Percentiles rank a stretch among this genome's conserved stretches.
These are phyloP conservation scores for Myocastor coypus DNA, from an alignment of 2,113 vertebrate genomes.

Conservation along the genomic window DNA sequence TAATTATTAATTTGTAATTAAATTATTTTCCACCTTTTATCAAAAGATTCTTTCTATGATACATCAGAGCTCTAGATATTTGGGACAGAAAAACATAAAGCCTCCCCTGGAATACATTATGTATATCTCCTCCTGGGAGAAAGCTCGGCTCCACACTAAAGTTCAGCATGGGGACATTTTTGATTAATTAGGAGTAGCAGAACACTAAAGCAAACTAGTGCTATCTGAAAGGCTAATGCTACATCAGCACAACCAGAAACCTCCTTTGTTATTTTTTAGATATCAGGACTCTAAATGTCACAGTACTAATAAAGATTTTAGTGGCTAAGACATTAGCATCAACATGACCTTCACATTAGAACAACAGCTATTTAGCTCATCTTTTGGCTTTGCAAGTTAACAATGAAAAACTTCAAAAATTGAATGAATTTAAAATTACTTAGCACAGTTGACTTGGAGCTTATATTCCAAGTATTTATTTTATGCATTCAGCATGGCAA, in stretches of 20 bases:
- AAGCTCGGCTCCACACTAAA: background rate
- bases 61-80: background rate
- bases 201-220: background rate
- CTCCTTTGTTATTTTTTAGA: constrained; percentile 24
- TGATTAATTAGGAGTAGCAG: constrained; percentile 28
- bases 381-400: background rate
- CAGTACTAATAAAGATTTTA: constrained; percentile 61
- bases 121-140: background rate
- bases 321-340: constrained; percentile 24
- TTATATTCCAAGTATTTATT: constrained; percentile 11
- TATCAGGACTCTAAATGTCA: constrained; percentile 47
- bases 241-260: background rate
- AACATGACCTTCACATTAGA: background rate
- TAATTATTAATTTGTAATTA: background rate
- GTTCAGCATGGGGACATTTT: background rate
- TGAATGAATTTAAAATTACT: background rate
- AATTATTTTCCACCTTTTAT: background rate
- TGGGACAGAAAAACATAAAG: constrained; percentile 2
- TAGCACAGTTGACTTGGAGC: background rate
- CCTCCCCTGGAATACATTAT: background rate
- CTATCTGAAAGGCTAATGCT: background rate
- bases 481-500: background rate
- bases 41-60: background rate
- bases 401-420: constrained; percentile 27
- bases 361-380: background rate